Percentiles rank a stretch among this genome's conserved stretches.
Evolutionary conservation across 2,113 vertebrate species (phyloP).

Genomic region (Blennius ocellaris): DNA sequence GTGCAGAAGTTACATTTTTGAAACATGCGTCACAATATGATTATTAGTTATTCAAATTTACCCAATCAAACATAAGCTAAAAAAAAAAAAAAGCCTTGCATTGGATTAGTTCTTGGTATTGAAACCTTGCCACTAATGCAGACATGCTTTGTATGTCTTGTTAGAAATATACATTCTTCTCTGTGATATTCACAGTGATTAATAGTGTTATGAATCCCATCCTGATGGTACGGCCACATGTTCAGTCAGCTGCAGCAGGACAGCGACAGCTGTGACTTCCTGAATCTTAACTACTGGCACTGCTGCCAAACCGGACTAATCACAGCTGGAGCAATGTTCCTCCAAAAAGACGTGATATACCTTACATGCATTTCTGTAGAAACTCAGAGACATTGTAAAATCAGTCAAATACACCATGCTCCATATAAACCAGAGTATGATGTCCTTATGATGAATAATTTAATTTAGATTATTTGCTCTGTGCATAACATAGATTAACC

Average conservation of each 20-base stretch:
- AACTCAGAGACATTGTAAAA: constrained; percentile 17
- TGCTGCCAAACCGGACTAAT: constrained; percentile 65
- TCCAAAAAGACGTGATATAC: constrained; percentile 43
- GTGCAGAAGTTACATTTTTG: too few relatives aligned
- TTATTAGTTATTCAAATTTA: too few relatives aligned
- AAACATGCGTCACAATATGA: too few relatives aligned
- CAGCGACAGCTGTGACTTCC: constrained; percentile 71
- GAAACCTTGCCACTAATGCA: constrained; percentile 18
- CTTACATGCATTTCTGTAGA: constrained; percentile 26
- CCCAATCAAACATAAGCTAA: too few relatives aligned
- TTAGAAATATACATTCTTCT: constrained; percentile 28
- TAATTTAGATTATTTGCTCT: constrained; percentile 22
- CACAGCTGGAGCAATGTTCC: constrained; percentile 52
- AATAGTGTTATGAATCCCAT: constrained; percentile 27
- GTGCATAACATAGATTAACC: constrained; percentile 26
- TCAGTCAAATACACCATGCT: constrained; percentile 22
- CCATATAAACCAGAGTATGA: neutral
- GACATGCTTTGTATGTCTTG: constrained; percentile 24
- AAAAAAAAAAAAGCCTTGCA: too few relatives aligned
- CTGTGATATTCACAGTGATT: constrained; percentile 21
- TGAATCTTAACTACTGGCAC: constrained; percentile 57
- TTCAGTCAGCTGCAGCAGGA: constrained; percentile 60
- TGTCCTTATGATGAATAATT: neutral
- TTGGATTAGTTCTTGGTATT: too few relatives aligned
- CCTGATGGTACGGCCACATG: constrained; percentile 38